Base-by-base conservation (phyloP, 2,888 invertebrate species). In the Eremobia ochroleuca region DNA sequence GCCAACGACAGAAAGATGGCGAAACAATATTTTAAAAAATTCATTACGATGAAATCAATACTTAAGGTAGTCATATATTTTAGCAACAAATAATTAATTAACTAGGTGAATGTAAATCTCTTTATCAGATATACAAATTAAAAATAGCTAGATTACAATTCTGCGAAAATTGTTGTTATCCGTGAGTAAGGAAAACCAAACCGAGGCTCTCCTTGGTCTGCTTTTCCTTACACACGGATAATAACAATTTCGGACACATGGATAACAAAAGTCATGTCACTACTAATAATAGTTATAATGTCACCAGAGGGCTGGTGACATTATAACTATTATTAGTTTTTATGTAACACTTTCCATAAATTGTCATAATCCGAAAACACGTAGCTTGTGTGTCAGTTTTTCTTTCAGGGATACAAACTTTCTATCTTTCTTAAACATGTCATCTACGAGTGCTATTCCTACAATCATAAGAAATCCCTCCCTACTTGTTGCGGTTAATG, bases 131-230 rank as follows among this genome's bases (percentile, higher is more conserved):
- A 52, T 4, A 37, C 13, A 55, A 71, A 71, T 65, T 82, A 68
- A 82, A 81, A 85, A 75, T 82, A 68, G 76, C 8, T n/a, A 15
- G 75, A 81, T 81, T 85, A 68, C 25, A 70, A 76, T 71, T 71
- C 77, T 55, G 18, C 46, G 55, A 70, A 13, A 71, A 40, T 49
- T 55, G 15, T 52, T 55, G 46, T 58, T n/a, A 66, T 34, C n/a
- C 15, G 0, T 46, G 9, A 37, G 21, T 15, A 43, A 31, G 64
- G 9, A 76, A 76, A 75, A 77, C 46, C 61, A 67, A 82, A 64
- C 8, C 34, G 18, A 58, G 15, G 43, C n/a, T n/a, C n/a, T n/a
- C n/a, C n/a, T n/a, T n/a, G n/a, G n/a, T n/a, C n/a, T n/a, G n/a
- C n/a, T n/a, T n/a, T n/a, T n/a, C n/a, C n/a, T n/a, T n/a, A n/a